Evolutionary conservation across 2,797 vertebrate species (phyloP).

Genomic region (Argyrosomus regius): DNA sequence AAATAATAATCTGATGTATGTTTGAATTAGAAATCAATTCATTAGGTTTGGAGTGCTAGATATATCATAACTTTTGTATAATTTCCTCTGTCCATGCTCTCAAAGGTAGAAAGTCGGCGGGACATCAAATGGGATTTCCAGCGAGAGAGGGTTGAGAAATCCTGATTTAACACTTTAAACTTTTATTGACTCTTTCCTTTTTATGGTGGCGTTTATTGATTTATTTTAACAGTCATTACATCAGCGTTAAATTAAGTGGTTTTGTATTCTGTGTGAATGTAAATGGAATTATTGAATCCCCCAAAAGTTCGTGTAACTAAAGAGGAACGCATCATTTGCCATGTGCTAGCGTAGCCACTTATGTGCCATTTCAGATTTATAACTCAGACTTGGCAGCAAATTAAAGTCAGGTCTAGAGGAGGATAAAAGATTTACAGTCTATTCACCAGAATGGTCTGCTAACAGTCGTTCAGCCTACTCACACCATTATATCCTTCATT

Average conservation of each 20-base stretch:
- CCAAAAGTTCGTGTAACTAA: conserved; percentile 41
- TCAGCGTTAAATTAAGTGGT: conserved; percentile 46
- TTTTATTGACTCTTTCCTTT: conserved; percentile 55
- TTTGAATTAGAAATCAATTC: background rate
- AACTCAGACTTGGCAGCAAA: conserved; percentile 53
- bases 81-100: background rate
- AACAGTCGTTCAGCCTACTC: conserved; percentile 73
- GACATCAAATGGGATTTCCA: conserved; percentile 24
- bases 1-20: conserved; percentile 8
- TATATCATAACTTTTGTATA: background rate
- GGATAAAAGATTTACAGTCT: conserved; percentile 72
- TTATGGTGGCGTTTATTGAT: conserved; percentile 54
- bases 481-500: conserved; percentile 78
- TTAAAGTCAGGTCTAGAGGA: conserved; percentile 65
- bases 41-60: background rate
- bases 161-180: conserved; percentile 56
- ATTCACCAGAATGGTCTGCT: conserved; percentile 64
- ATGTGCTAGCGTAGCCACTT: conserved; percentile 35
- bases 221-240: conserved; percentile 44
- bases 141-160: conserved; percentile 14
- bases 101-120: background rate
- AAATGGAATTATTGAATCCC: conserved; percentile 26
- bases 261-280: conserved; percentile 8
- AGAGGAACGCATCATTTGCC: conserved; percentile 49
- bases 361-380: conserved; percentile 59